Evolutionary conservation across 1,140 invertebrate genomes (phyloP).

Genomic region (Spodoptera frugiperda): DNA sequence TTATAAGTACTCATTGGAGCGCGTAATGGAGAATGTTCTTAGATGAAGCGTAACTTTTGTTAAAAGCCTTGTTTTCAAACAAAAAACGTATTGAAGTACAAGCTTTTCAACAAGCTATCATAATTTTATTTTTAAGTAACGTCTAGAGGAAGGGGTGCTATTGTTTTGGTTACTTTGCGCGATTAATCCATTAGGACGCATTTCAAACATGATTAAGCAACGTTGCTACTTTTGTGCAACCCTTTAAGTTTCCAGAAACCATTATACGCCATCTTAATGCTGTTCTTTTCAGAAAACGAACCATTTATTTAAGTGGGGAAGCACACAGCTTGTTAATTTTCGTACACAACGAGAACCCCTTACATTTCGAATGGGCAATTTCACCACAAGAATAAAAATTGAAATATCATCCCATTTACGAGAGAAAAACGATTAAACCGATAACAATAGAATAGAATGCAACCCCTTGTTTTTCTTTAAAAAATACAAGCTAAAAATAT

Average conservation of each 20-base stretch:
- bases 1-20: background rate
- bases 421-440: conserved; percentile 64
- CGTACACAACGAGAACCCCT: conserved; percentile 62
- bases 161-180: conserved; percentile 30
- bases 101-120: background rate
- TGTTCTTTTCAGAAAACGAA: conserved; percentile 69
- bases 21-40: background rate
- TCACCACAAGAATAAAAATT: conserved; percentile 55
- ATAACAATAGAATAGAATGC: conserved; percentile 46
- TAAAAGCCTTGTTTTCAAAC: conserved; percentile 1
- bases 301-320: conserved; percentile 76
- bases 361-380: conserved; percentile 62
- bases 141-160: background rate
- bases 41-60: background rate
- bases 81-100: background rate
- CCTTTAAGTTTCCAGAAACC: conserved; percentile 59
- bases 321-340: conserved; percentile 60
- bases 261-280: conserved; percentile 63
- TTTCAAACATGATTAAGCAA: conserved; percentile 72
- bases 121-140: conserved; percentile 7
- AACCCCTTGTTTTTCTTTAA: background rate
- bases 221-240: conserved; percentile 64
- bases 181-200: conserved; percentile 59
- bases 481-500: conserved; percentile 9
- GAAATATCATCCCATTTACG: conserved; percentile 71